A percentile compares a stretch with the other conserved stretches of the same genome.
phyloP scores from a whole-genome alignment of 1,140 invertebrate genomes.

The Brachionus asplanchnoidis region DNA sequence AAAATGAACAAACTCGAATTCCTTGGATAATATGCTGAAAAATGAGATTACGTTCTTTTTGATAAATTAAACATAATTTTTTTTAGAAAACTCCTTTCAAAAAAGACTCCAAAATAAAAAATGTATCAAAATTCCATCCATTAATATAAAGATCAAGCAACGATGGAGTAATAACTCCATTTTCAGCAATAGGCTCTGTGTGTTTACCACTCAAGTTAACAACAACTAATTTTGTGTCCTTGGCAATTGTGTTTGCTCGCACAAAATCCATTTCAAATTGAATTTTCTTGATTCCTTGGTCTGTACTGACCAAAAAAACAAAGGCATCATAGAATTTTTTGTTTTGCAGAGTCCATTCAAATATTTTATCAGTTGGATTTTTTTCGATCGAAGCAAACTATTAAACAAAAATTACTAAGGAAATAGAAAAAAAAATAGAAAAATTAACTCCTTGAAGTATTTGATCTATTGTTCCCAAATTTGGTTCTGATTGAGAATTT shows the following conservation, averaged over 20 bases:
- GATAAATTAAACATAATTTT: background rate
- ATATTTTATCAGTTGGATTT: slow-evolving; percentile 27
- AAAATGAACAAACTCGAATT: background rate
- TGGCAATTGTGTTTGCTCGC: slow-evolving; percentile 8
- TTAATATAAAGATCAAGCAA: background rate
- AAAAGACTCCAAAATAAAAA: slow-evolving; percentile 1
- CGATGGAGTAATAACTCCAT: background rate
- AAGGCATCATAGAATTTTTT: slow-evolving; percentile 14
- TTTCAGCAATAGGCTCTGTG: background rate
- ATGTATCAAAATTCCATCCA: slow-evolving; percentile 21
- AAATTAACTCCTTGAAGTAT: background rate
- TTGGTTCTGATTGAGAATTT: background rate
- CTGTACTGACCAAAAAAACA: background rate
- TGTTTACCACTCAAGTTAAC: slow-evolving; percentile 6
- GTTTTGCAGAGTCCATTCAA: slow-evolving; percentile 29
- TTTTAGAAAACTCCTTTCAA: slow-evolving; percentile 1
- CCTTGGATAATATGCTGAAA: background rate
- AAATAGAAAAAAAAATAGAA: background rate
- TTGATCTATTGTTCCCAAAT: background rate
- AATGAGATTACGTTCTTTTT: background rate
- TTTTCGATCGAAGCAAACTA: slow-evolving; percentile 28
- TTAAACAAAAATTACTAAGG: background rate
- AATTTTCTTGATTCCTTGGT: background rate
- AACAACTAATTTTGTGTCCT: background rate
- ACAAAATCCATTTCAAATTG: slow-evolving; percentile 28